phyloP scores from a whole-genome alignment of 2,113 vertebrate genomes.

The Crotalus tigris region DNA sequence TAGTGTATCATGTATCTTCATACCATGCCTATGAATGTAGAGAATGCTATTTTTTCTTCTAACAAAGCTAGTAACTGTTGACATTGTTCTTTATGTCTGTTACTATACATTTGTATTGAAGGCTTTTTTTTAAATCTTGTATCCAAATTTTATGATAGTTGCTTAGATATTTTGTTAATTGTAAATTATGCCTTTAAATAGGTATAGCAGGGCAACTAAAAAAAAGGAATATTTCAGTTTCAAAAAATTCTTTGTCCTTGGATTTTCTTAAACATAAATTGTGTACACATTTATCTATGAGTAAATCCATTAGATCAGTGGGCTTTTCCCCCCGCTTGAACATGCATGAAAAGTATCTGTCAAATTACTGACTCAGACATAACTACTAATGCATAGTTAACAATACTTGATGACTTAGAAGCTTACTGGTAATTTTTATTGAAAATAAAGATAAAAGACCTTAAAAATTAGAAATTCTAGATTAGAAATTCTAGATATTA shows the following conservation, averaged over 20 bases:
- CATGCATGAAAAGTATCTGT: neutral
- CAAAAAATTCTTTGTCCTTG: neutral
- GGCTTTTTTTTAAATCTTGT: neutral
- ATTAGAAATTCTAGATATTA: constrained; percentile 7
- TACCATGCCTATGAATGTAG: neutral
- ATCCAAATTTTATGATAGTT: neutral
- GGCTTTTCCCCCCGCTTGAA: neutral
- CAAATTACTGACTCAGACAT: neutral
- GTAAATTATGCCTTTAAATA: neutral
- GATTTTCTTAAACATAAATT: neutral
- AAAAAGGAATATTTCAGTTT: neutral
- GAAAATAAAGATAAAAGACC: neutral
- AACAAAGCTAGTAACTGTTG: neutral
- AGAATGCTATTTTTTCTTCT: neutral
- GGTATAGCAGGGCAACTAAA: neutral
- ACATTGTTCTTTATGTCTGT: neutral
- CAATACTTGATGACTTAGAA: neutral
- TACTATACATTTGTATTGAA: neutral
- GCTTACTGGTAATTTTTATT: neutral
- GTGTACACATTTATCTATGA: neutral
- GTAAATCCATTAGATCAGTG: neutral
- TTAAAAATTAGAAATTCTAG: neutral
- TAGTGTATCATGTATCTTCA: neutral
- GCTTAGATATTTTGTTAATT: neutral
- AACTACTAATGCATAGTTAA: neutral